A percentile compares a stretch with the other conserved stretches of the same genome.
phyloP scores from a whole-genome alignment of 2,888 invertebrate species.

The Panzeria rudis region DNA sequence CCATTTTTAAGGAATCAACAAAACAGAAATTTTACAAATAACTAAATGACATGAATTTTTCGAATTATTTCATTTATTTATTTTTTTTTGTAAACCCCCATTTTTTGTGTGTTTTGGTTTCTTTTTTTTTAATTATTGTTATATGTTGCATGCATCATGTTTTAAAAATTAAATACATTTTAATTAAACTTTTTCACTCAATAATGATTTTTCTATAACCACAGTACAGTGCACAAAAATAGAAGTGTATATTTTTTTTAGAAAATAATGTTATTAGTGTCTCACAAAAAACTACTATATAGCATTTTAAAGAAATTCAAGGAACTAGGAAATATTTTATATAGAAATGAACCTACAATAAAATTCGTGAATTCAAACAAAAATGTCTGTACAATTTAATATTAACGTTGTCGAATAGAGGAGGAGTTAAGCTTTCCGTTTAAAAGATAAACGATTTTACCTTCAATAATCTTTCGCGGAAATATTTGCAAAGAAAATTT shows the following conservation, averaged over 20 bases:
- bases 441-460: too few species aligned
- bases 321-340: too few species aligned
- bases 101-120: not conserved
- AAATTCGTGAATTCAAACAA: too few species aligned
- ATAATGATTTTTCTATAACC: conserved; percentile 4
- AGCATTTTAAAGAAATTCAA: too few species aligned
- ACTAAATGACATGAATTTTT: conserved; percentile 55
- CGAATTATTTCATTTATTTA: conserved; percentile 27
- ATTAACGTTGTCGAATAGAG: too few species aligned
- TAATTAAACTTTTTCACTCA: conserved; percentile 60
- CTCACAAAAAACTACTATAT: too few species aligned
- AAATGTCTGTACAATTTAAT: too few species aligned
- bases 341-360: too few species aligned
- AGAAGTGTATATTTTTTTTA: not conserved
- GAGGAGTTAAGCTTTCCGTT: too few species aligned
- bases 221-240: conserved; percentile 15
- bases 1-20: conserved; percentile 51
- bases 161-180: conserved; percentile 61
- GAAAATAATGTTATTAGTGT: too few species aligned
- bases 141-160: conserved; percentile 54
- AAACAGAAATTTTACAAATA: conserved; percentile 55
- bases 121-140: conserved; percentile 4
- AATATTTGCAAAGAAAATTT: too few species aligned
- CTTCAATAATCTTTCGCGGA: too few species aligned
- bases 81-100: not conserved